A percentile compares a stretch with the other conserved stretches of the same genome.
These are phyloP conservation scores for Pachypsylla venusta DNA, from an alignment of 1,140 invertebrate genomes.

Conservation along the genomic window DNA sequence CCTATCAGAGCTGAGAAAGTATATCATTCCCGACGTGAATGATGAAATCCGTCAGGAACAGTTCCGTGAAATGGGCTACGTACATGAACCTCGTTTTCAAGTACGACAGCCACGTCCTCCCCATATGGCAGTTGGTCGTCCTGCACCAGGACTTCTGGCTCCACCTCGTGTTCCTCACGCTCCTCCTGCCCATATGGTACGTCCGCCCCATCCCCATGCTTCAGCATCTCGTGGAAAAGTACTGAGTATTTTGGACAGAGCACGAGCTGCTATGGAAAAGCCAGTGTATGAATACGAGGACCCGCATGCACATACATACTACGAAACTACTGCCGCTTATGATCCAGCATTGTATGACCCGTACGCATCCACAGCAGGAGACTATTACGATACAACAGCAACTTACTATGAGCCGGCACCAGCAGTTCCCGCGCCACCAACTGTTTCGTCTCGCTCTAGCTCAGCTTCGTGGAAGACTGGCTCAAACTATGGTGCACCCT, in stretches of 20 bases:
- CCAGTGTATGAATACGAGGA: conserved; percentile 3
- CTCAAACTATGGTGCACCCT: neutral
- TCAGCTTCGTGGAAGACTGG: neutral
- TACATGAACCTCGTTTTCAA: conserved; percentile 13
- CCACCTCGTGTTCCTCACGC: conserved; percentile 32
- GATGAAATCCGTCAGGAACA: conserved; percentile 67
- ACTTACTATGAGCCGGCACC: neutral
- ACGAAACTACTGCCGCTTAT: neutral
- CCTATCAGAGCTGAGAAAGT: conserved; percentile 49
- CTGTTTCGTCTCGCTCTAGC: neutral
- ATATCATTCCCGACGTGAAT: conserved; percentile 47
- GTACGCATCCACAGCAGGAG: neutral
- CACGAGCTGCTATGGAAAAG: conserved; percentile 58
- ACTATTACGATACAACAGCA: conserved; percentile 3
- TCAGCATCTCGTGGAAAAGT: conserved; percentile 50
- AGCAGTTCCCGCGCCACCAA: neutral
- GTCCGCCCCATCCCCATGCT: conserved; percentile 34
- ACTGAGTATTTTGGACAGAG: conserved; percentile 64
- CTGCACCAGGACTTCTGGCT: conserved; percentile 30
- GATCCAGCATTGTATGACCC: neutral
- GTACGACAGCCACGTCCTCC: conserved; percentile 22
- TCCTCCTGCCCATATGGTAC: conserved; percentile 30
- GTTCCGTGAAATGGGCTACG: conserved; percentile 45
- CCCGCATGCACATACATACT: neutral
- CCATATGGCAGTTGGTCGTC: conserved; percentile 31